Evolutionary conservation across 2,797 vertebrate species (phyloP), one percentile per base, ranked within the genome.

Genomic region (Gallinago nigripennis): DNA sequence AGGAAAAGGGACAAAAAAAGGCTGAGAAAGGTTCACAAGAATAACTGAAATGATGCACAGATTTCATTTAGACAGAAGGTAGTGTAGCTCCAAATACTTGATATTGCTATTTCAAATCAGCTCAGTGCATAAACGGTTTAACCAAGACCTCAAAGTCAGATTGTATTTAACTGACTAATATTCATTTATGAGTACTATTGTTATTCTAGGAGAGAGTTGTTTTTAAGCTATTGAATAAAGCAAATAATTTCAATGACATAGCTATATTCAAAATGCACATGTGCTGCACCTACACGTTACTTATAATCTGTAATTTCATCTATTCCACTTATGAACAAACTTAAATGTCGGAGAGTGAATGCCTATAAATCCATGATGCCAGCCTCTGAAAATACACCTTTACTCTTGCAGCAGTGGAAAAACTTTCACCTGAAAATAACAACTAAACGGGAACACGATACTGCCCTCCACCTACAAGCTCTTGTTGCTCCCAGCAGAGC

Each of bases 181-280:
- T 41, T 73, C 18, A 53, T 4, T 77, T 46, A 20, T 4, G 4
- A 79, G 11, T 21, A 46, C 23, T 24, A 43, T 18, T 2, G 2
- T 65, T 63, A 83, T 45, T 72, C 27, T 76, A 84, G 19, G 30
- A 83, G 16, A 46, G 0, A 76, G 57, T 23, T 30, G 6, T 1
- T 69, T 73, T 69, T 56, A 48, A 83, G 41, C 19, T 94, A 37
- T 33, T 72, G 69, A 94, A 57, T 3, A 13, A 56, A 20, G 5
- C 16, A 7, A 57, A 43, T 68, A 41, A 53, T 30, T 88, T 90
- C 43, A 64, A 58, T n/a, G 25, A 48, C 21, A 77, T 8, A 57
- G 11, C 0, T 41, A 21, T 54, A 68, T 48, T 72, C 2, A 63
- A 79, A 72, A 50, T 0, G 0, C 54, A 28, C 15, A 4, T n/a